Base-by-base conservation (phyloP, 2,888 invertebrate genomes). In the Dexiosoma caninum region DNA sequence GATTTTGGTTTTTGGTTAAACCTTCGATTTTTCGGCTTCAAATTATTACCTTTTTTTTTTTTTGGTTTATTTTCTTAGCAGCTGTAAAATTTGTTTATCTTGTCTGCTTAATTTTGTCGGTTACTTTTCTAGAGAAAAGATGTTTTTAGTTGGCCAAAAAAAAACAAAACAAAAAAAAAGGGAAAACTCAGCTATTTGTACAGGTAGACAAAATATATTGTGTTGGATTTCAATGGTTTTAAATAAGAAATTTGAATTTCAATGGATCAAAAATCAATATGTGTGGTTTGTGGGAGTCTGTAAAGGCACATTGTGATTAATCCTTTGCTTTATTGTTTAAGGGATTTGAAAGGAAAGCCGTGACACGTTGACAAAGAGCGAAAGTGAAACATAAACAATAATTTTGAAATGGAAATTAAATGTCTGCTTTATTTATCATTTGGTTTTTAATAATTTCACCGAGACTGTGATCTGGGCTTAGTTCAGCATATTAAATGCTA, bases 81-180 rank as follows among this genome's bases (percentile, higher is more conserved):
- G 81, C 81, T 81, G 77, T 62, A 81, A 71, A 70, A 66, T 49
- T 32, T 49, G n/a, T 44, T 37, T 37, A 35, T 32, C 30, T 35
- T 27, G 14, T 10, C 53, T 35, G 35, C 27, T 27, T 27, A 27
- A 27, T 27, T 51, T 57, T 19, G 49, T n/a, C n/a, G 21, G 53
- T 35, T 46, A 27, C 27, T 16, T 78, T 30, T 32, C 23, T 10
- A 8, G n/a, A 9, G 19, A 21, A 44, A 59, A 49, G 37, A 14
- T 69, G 30, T 30, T 49, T 70, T 74, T 75, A 16, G 27, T 67
- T 62, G 67, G 72, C 59, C 72, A 78, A 55, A 49, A 37, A 23
- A 55, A 21, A 37, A n/a, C n/a, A n/a, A n/a, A 70, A n/a, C n/a
- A n/a, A n/a, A n/a, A n/a, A n/a, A n/a, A n/a, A n/a, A n/a, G n/a